Percentiles rank a stretch among this genome's conserved stretches.
phyloP scores from a whole-genome alignment of 2,888 invertebrate genomes.

The Neoascia interrupta region DNA sequence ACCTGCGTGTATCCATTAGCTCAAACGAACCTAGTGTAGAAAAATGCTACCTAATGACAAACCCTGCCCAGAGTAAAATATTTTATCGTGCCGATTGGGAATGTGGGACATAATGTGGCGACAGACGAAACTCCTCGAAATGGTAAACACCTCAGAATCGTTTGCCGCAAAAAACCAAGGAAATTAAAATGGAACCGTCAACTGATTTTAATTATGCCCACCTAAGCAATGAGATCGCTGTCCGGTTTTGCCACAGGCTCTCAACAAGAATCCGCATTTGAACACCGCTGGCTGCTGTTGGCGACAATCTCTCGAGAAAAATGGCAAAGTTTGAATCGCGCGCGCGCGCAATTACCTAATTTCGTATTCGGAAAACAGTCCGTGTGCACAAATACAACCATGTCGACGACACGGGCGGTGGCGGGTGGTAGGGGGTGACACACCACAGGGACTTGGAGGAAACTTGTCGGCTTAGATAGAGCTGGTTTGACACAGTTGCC shows the following conservation, averaged over 20 bases:
- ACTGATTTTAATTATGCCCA: constrained; percentile 55
- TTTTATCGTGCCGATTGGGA: constrained; percentile 27
- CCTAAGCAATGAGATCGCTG: constrained; percentile 10
- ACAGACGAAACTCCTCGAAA: constrained; percentile 16
- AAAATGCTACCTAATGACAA: constrained; percentile 32
- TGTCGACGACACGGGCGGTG: too few relatives aligned
- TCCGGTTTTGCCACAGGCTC: constrained; percentile 35
- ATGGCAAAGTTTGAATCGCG: constrained; percentile 62
- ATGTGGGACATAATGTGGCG: constrained; percentile 55
- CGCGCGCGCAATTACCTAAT: constrained; percentile 68
- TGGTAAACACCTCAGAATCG: constrained; percentile 39
- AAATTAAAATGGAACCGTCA: constrained; percentile 60
- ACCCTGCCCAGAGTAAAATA: constrained; percentile 63
- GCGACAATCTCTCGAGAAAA: constrained; percentile 57
- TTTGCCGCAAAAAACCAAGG: constrained; percentile 37
- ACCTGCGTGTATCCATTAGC: constrained; percentile 28
- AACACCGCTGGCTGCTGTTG: constrained; percentile 45
- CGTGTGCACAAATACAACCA: constrained; percentile 14
- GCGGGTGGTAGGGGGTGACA: not conserved
- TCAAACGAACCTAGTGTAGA: too few relatives aligned
- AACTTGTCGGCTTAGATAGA: not conserved
- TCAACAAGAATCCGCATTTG: constrained; percentile 31
- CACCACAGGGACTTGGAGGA: not conserved
- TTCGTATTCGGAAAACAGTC: constrained; percentile 43
- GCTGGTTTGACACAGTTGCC: constrained; percentile 59